phyloP scores from a whole-genome alignment of 2,888 invertebrate species.

The Mythimna loreyi region DNA sequence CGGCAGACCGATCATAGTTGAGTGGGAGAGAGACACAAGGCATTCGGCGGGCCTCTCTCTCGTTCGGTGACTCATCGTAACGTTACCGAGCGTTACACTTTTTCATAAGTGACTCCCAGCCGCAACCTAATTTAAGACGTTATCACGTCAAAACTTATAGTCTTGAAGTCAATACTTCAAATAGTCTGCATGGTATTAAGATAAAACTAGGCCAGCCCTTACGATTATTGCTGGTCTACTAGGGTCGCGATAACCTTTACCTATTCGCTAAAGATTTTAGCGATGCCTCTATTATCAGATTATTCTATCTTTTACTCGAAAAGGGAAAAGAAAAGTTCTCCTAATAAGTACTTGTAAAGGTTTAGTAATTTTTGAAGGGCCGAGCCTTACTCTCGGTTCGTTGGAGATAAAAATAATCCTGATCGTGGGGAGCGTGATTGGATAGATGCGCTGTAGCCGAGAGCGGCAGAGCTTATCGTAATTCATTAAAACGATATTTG shows the following conservation, averaged over 20 bases:
- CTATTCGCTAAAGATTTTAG: constrained; percentile 30
- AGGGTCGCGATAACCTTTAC: constrained; percentile 19
- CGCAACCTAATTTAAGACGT: no score
- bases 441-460: constrained; percentile 32
- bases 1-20: no score
- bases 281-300: constrained; percentile 36
- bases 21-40: no score
- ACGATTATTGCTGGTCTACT: not conserved
- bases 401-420: constrained; percentile 58
- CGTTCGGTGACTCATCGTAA: no score
- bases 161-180: not conserved
- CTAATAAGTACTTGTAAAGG: constrained; percentile 45
- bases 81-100: no score
- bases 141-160: no score
- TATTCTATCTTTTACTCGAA: constrained; percentile 47
- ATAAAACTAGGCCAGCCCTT: not conserved
- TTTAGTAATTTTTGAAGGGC: constrained; percentile 43
- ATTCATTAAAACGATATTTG: constrained; percentile 59
- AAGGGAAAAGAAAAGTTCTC: constrained; percentile 38
- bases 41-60: no score
- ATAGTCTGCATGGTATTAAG: not conserved
- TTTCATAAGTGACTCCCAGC: no score
- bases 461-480: constrained; percentile 37
- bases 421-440: constrained; percentile 52
- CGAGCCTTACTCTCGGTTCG: constrained; percentile 38